Percentiles rank a stretch among this genome's conserved stretches.
Evolutionary conservation across 64 coral and sea anemone genomes (phyloP).

Genomic region (Actinia tenebrosa): DNA sequence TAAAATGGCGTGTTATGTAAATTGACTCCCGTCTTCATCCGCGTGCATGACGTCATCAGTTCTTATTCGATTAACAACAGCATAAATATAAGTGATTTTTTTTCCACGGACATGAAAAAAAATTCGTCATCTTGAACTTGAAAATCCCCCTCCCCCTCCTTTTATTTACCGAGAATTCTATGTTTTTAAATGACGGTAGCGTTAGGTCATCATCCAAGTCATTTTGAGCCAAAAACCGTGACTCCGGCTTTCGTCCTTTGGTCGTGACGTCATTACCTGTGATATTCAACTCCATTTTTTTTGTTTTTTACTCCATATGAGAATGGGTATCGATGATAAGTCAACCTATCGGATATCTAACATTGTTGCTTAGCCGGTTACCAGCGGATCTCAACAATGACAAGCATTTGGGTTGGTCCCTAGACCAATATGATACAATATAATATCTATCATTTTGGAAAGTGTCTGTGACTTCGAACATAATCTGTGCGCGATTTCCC

Average conservation of each 20-base stretch:
- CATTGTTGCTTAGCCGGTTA: not conserved
- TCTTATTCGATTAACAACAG: too few relatives aligned
- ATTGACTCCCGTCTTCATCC: too few relatives aligned
- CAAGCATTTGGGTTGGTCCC: slow-evolving; percentile 5
- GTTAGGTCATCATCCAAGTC: not conserved
- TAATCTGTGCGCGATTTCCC: not conserved
- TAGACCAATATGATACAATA: not conserved
- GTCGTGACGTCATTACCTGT: not conserved
- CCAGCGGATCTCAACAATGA: not conserved
- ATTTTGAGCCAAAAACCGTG: not conserved
- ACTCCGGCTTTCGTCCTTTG: not conserved
- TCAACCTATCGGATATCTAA: too few relatives aligned
- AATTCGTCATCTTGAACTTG: too few relatives aligned
- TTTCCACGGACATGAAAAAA: too few relatives aligned
- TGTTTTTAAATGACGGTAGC: not conserved
- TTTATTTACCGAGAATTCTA: not conserved
- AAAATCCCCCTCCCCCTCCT: too few relatives aligned
- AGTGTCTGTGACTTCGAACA: not conserved
- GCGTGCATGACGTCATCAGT: too few relatives aligned
- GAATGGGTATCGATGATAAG: not conserved
- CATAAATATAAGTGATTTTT: too few relatives aligned
- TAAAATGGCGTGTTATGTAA: too few relatives aligned
- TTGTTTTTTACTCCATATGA: too few relatives aligned
- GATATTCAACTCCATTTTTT: not conserved
- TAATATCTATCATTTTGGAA: not conserved